phyloP scores from a whole-genome alignment of 2,113 vertebrate species.

The Ceuthmochares aereus region DNA sequence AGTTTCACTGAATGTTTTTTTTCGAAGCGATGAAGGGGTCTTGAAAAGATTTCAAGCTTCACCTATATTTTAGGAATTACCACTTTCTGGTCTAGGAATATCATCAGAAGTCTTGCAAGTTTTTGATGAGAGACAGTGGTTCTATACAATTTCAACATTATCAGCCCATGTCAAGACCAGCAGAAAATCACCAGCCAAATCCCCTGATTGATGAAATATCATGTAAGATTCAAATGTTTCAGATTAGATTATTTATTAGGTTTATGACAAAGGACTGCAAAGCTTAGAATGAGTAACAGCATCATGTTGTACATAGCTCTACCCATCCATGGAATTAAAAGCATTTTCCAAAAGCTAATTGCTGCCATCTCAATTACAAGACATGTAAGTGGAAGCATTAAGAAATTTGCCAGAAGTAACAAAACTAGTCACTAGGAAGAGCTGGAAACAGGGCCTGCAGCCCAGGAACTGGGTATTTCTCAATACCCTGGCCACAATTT shows the following conservation, averaged over 20 bases:
- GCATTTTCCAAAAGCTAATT: background rate
- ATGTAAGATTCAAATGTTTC: background rate
- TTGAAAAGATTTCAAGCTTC: background rate
- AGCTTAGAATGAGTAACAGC: background rate
- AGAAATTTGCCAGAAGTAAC: background rate
- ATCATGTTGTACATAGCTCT: background rate
- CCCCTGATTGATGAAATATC: background rate
- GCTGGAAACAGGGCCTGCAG: background rate
- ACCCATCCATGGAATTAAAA: background rate
- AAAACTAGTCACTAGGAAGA: background rate
- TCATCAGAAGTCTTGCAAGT: background rate
- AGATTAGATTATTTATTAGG: background rate
- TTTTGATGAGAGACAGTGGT: background rate
- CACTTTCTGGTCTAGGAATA: background rate
- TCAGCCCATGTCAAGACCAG: background rate
- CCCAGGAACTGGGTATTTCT: background rate
- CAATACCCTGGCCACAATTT: background rate
- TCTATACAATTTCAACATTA: background rate
- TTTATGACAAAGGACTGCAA: background rate
- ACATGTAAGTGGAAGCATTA: background rate
- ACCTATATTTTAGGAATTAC: background rate
- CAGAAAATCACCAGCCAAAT: background rate
- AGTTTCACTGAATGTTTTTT: background rate
- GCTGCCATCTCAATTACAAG: background rate
- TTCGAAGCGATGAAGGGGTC: background rate